Conservation (phyloP, 2,888 invertebrate species). For the Periphyllus acericola region DNA sequence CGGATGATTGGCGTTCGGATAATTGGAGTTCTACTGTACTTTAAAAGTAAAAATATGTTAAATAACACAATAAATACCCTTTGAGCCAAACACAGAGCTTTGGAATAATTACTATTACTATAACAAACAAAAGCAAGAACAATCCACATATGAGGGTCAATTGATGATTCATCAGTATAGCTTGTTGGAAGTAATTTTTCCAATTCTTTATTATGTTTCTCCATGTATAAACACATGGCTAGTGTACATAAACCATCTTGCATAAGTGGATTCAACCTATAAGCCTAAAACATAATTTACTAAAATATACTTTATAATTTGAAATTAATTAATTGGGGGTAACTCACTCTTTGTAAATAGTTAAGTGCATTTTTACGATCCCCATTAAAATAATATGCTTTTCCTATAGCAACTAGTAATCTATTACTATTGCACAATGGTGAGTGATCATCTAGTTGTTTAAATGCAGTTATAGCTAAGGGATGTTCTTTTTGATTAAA, state of each 20-base stretch:
- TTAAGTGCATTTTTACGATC: conserved; percentile 75
- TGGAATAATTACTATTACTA: conserved; percentile 74
- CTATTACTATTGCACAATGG: conserved; percentile 76
- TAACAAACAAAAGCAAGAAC: conserved; percentile 79
- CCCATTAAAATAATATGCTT: conserved; percentile 78
- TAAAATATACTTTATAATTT: conserved; percentile 10
- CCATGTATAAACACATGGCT: conserved; percentile 73
- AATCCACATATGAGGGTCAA: conserved; percentile 78
- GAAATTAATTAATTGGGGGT: conserved; percentile 30
- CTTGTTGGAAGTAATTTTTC: conserved; percentile 72
- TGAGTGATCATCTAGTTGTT: conserved; percentile 75
- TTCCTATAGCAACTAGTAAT: conserved; percentile 76
- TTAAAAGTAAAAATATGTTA: neutral
- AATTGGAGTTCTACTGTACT: no score
- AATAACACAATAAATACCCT: conserved; percentile 69
- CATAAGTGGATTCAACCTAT: conserved; percentile 70
- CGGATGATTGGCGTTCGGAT: no score
- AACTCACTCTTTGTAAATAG: conserved; percentile 69
- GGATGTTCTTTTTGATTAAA: conserved; percentile 73
- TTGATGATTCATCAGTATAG: conserved; percentile 64
- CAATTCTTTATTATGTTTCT: conserved; percentile 72
- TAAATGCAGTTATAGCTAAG: conserved; percentile 75
- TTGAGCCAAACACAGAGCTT: conserved; percentile 78
- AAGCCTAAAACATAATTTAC: conserved; percentile 68
- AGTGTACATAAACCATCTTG: conserved; percentile 75